Percentiles rank a stretch among this genome's conserved stretches.
Evolutionary conservation across 2,888 invertebrate species (phyloP).

Genomic region (Dendrolimus pini): DNA sequence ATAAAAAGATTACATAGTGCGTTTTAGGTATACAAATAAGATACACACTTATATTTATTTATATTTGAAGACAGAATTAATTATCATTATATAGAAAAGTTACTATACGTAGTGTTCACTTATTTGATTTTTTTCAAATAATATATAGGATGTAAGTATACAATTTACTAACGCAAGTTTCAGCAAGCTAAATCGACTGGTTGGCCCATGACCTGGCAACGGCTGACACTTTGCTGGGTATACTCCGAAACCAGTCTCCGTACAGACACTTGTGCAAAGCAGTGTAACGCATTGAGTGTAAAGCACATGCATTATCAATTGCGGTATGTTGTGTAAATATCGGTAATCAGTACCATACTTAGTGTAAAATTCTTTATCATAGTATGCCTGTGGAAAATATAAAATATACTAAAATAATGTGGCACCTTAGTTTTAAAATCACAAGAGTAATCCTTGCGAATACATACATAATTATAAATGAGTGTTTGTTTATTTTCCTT

Average conservation of each 20-base stretch:
- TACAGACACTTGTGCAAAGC: slow-evolving; percentile 88
- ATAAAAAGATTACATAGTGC: too few relatives aligned
- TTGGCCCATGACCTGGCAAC: slow-evolving; percentile 86
- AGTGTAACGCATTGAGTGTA: slow-evolving; percentile 86
- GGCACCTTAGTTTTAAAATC: too few relatives aligned
- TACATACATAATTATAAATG: too few relatives aligned
- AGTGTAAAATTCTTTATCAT: slow-evolving; percentile 79
- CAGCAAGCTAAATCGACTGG: slow-evolving; percentile 62
- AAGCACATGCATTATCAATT: slow-evolving; percentile 85
- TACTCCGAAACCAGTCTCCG: slow-evolving; percentile 89
- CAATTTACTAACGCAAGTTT: slow-evolving; percentile 33
- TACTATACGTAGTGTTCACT: too few relatives aligned
- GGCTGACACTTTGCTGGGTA: slow-evolving; percentile 83
- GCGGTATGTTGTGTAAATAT: slow-evolving; percentile 85
- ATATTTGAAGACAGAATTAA: too few relatives aligned
- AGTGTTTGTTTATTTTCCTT: too few relatives aligned
- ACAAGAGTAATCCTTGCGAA: too few relatives aligned
- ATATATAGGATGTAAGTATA: not conserved
- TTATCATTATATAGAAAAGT: too few relatives aligned
- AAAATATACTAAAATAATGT: too few relatives aligned
- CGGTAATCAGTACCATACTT: slow-evolving; percentile 80
- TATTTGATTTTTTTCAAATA: too few relatives aligned
- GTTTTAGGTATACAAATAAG: too few relatives aligned
- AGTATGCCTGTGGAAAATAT: slow-evolving; percentile 78
- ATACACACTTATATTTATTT: too few relatives aligned